These are phyloP conservation scores for Neosilurus mollespiculum DNA, from an alignment of 2,797 vertebrate species.

Conservation along the genomic window DNA sequence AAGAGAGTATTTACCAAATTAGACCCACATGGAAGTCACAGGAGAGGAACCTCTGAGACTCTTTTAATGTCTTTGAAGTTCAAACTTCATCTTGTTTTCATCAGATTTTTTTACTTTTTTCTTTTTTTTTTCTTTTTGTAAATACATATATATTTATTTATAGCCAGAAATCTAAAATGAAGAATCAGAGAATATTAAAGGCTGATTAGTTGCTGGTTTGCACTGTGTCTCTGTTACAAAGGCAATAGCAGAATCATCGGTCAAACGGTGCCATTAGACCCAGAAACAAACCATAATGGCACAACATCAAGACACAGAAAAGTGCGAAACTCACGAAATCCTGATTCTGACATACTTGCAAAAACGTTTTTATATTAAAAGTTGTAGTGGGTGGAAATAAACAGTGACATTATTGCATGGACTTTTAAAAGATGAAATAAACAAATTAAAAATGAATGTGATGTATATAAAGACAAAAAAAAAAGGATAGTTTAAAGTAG, in stretches of 20 bases:
- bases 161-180: conserved; percentile 47
- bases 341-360: conserved; percentile 37
- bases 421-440: conserved; percentile 48
- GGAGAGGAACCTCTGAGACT: conserved; percentile 45
- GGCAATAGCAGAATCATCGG: conserved; percentile 71
- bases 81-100: conserved; percentile 34
- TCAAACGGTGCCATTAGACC: conserved; percentile 73
- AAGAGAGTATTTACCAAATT: conserved; percentile 6
- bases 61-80: conserved; percentile 34
- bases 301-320: conserved; percentile 68
- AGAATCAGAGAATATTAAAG: conserved; percentile 53
- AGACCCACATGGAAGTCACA: conserved; percentile 17
- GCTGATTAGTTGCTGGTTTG: conserved; percentile 49
- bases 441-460: neutral
- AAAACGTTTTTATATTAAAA: conserved; percentile 55
- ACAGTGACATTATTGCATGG: conserved; percentile 64
- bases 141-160: no score
- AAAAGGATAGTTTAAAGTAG: neutral
- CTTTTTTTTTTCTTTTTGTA: no score
- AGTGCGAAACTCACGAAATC: conserved; percentile 64
- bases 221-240: conserved; percentile 60
- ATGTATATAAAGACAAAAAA: neutral
- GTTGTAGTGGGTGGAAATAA: conserved; percentile 62
- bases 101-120: neutral
- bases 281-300: conserved; percentile 70